Conservation (phyloP, 1,140 invertebrate genomes). For the Drosophila orena region DNA sequence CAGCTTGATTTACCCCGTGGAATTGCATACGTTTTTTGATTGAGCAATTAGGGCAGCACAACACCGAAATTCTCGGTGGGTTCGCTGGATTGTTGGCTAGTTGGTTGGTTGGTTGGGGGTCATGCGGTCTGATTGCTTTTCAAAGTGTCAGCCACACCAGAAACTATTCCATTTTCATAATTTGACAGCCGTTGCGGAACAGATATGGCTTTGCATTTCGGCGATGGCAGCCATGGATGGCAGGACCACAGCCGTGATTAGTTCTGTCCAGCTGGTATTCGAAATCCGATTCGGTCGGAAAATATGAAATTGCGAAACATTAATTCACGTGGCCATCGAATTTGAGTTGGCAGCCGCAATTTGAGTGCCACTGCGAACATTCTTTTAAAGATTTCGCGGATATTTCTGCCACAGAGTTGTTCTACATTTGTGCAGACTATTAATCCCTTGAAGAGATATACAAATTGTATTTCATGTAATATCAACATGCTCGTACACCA, state of each 20-base stretch:
- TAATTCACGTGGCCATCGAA: not conserved
- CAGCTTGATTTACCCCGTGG: slow-evolving; percentile 66
- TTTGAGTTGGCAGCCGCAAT: not conserved
- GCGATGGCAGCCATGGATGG: slow-evolving; percentile 16
- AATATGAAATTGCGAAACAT: slow-evolving; percentile 25
- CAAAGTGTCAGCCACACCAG: slow-evolving; percentile 69
- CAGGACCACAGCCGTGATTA: slow-evolving; percentile 69
- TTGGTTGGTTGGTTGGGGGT: too few species aligned
- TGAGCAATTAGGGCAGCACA: slow-evolving; percentile 71
- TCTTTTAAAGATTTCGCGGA: not conserved
- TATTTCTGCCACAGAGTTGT: not conserved
- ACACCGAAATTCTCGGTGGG: not conserved
- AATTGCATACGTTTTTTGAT: slow-evolving; percentile 80
- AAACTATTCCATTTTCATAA: slow-evolving; percentile 79
- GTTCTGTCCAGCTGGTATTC: slow-evolving; percentile 54
- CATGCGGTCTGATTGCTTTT: slow-evolving; percentile 56
- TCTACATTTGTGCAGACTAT: not conserved
- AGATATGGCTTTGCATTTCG: slow-evolving; percentile 34
- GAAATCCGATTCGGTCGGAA: slow-evolving; percentile 7
- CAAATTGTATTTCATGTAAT: too few species aligned
- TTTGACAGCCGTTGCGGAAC: slow-evolving; percentile 63
- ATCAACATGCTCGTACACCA: too few species aligned
- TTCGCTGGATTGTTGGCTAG: not conserved
- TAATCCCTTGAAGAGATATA: too few species aligned
- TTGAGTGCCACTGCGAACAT: not conserved